These are phyloP conservation scores for Sebastes diaconus DNA, from an alignment of 2,797 vertebrate species.

Conservation along the genomic window DNA sequence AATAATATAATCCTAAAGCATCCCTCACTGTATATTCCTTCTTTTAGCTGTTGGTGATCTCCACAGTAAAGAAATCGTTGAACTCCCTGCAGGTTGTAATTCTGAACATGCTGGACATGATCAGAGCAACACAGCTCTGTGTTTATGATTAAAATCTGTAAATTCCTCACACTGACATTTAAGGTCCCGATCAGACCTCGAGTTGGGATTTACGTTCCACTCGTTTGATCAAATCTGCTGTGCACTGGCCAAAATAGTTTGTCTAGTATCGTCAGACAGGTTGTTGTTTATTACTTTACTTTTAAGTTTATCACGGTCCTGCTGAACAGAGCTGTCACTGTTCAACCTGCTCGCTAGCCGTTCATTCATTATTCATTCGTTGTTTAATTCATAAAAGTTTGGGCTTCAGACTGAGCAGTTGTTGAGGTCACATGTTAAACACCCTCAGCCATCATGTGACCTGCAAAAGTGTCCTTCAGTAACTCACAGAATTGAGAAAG, in stretches of 20 bases:
- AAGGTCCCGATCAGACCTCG: background rate
- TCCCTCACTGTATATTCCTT: background rate
- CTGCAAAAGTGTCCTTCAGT: background rate
- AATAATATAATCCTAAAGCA: background rate
- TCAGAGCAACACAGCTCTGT: too few species aligned
- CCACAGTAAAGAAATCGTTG: background rate
- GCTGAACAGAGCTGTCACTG: background rate
- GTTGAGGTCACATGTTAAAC: slow-evolving; percentile 2
- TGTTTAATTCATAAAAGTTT: background rate
- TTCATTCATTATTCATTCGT: slow-evolving; percentile 17
- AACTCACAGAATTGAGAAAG: background rate
- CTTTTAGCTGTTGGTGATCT: background rate
- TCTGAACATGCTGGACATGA: background rate
- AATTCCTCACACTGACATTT: background rate
- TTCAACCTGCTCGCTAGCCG: background rate
- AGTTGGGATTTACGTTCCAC: background rate
- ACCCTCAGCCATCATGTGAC: background rate
- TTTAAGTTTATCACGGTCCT: too few species aligned
- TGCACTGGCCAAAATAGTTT: background rate
- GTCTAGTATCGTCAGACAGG: background rate
- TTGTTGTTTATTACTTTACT: background rate
- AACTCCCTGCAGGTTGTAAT: background rate
- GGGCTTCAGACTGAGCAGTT: background rate
- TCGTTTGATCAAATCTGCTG: background rate
- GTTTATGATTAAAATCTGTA: background rate